Evolutionary conservation across 1,140 invertebrate species (phyloP), one percentile per base, ranked within the genome.

Genomic region (Kradibia gibbosae): DNA sequence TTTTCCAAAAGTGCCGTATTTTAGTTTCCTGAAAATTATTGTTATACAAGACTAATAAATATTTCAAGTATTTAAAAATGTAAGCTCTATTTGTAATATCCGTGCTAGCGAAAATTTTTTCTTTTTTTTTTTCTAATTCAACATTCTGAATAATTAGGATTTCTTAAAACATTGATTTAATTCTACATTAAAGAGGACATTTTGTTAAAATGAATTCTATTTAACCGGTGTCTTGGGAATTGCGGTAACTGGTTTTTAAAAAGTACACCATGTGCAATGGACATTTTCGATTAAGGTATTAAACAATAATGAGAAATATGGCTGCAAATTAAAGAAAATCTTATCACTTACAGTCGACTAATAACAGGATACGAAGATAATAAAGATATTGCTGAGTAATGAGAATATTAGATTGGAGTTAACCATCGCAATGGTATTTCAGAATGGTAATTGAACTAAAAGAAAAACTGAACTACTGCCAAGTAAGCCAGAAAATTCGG

Each of bases 291-390:
- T 81, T 81, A 81, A 80, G 62, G 55, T 17, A 39, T 22, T 15
- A 1, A 28, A 55, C 55, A 71, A 80, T 73, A 73, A 42, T 39
- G 25, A 72, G 77, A 72, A 79, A 60, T 62, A 79, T 72, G 62
- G 22, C 53, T 72, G 72, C 48, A 71, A 62, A 81, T 81, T 72
- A 81, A 81, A 75, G 79, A 55, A 70, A 81, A 81, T 34, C 42
- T 81, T 81, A 81, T 81, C 72, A 70, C 57, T 70, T 70, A 75
- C 28, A 67, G 60, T 55, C 79, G 60, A 81, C 76, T 81, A 75
- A 81, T 75, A 81, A 70, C 79, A 81, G 79, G 79, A 81, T 81
- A 76, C 79, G 72, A 55, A 62, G 1, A 48, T 81, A 75, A 75
- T 81, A 76, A 76, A 81, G 76, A 76, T 75, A 75, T 55, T 60